These are phyloP conservation scores for Caenorhabditis sp. DNA, from an alignment of 2,888 invertebrate species.

Conservation along the genomic window DNA sequence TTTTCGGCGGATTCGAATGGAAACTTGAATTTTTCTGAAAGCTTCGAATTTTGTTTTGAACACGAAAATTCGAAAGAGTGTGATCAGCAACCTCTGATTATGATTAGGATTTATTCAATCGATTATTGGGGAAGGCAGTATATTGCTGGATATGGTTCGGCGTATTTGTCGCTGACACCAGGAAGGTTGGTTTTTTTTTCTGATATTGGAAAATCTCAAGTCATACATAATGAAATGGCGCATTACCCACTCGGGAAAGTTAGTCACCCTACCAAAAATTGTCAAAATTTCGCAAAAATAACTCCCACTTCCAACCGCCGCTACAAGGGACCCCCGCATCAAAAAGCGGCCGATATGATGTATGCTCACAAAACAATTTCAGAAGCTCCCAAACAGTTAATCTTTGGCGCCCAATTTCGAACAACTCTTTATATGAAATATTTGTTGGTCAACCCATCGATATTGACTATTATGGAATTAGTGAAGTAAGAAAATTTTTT, in stretches of 20 bases:
- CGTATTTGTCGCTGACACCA: constrained; percentile 9
- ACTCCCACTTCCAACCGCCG: too few species aligned
- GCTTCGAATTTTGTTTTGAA: constrained; percentile 32
- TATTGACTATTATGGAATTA: constrained; percentile 25
- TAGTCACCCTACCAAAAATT: too few species aligned
- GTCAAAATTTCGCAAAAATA: too few species aligned
- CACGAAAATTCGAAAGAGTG: neutral
- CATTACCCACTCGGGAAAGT: too few species aligned
- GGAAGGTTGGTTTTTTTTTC: constrained; percentile 27
- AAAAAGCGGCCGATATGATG: too few species aligned
- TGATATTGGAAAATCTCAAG: too few species aligned
- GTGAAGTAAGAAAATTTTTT: constrained; percentile 1
- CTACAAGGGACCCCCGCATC: too few species aligned
- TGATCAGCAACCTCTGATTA: constrained; percentile 8
- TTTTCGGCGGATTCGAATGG: constrained; percentile 15
- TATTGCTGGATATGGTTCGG: constrained; percentile 33
- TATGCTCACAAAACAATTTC: too few species aligned
- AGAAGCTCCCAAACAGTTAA: constrained; percentile 14
- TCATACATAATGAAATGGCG: too few species aligned
- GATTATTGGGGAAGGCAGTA: constrained; percentile 42
- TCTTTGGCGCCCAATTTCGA: constrained; percentile 29
- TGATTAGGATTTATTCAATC: constrained; percentile 22
- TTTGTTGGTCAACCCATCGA: constrained; percentile 36
- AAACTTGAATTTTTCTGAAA: constrained; percentile 10
- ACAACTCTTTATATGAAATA: constrained; percentile 23